These are phyloP conservation scores for Poeciliopsis prolifica DNA, from an alignment of 2,113 vertebrate species.

Conservation along the genomic window DNA sequence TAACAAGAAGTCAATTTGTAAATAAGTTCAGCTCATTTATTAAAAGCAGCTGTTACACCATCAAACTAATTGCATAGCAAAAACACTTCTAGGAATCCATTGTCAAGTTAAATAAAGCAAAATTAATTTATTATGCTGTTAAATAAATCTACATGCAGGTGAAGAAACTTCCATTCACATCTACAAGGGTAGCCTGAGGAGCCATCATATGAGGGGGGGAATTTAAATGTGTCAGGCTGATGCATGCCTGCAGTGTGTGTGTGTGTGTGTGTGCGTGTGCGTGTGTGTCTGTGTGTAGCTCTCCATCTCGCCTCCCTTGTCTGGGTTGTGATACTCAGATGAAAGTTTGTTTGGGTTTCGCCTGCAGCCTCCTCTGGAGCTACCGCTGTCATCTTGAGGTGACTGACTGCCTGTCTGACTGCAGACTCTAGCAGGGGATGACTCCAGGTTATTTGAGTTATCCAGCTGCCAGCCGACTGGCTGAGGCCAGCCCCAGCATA, in stretches of 20 bases:
- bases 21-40: too few species aligned
- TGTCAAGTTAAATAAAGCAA: not conserved
- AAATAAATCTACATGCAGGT: not conserved
- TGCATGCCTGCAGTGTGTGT: conserved; percentile 1
- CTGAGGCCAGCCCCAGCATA: conserved; percentile 19
- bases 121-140: not conserved
- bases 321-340: conserved; percentile 53
- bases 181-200: not conserved
- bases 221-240: conserved; percentile 24
- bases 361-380: conserved; percentile 62
- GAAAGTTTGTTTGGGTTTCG: conserved; percentile 66
- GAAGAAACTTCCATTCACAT: not conserved
- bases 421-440: conserved; percentile 27
- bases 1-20: too few species aligned
- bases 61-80: not conserved
- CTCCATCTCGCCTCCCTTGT: conserved; percentile 30
- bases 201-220: conserved; percentile 4
- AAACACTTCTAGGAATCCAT: not conserved
- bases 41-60: too few species aligned
- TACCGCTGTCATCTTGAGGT: conserved; percentile 48
- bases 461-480: conserved; percentile 27
- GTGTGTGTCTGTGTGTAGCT: not conserved
- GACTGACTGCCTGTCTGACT: conserved; percentile 47
- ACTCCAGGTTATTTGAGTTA: conserved; percentile 45
- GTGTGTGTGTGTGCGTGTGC: too few species aligned